Percentiles rank a stretch among this genome's conserved stretches.
Conservation (phyloP, 2,113 vertebrate genomes). For the Atlantisia rogersi region DNA sequence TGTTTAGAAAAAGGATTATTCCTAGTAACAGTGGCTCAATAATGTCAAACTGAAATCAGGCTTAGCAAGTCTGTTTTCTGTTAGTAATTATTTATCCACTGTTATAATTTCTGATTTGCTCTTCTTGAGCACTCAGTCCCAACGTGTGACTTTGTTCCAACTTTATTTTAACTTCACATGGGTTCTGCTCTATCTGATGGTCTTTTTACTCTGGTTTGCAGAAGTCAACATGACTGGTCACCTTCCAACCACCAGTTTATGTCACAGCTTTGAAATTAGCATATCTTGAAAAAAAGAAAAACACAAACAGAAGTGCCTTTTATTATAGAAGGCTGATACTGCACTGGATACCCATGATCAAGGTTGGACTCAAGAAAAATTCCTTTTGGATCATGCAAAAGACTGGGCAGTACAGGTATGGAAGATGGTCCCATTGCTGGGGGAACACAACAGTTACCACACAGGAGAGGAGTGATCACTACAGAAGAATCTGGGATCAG, state of each 20-base stretch:
- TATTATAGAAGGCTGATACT: background rate
- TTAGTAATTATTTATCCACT: background rate
- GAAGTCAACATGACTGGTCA: background rate
- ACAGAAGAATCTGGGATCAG: background rate
- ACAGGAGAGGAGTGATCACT: background rate
- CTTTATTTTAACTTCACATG: background rate
- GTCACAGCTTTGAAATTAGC: background rate
- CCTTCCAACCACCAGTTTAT: background rate
- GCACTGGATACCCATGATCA: background rate
- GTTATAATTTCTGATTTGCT: background rate
- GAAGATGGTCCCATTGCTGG: background rate
- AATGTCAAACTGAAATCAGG: background rate
- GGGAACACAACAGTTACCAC: background rate
- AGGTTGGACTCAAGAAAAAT: background rate
- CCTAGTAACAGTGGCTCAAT: background rate
- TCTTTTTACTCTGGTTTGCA: background rate
- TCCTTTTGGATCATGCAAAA: background rate
- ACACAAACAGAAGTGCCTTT: background rate
- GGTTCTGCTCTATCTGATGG: background rate
- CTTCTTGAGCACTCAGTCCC: background rate
- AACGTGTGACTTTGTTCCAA: background rate
- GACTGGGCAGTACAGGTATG: background rate
- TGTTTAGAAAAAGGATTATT: slow-evolving; percentile 32
- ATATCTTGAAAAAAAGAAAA: background rate
- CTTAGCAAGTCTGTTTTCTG: background rate